A percentile compares a stretch with the other conserved stretches of the same genome.
These are phyloP conservation scores for Heliconius hortense DNA, from an alignment of 2,888 invertebrate species.

Conservation along the genomic window DNA sequence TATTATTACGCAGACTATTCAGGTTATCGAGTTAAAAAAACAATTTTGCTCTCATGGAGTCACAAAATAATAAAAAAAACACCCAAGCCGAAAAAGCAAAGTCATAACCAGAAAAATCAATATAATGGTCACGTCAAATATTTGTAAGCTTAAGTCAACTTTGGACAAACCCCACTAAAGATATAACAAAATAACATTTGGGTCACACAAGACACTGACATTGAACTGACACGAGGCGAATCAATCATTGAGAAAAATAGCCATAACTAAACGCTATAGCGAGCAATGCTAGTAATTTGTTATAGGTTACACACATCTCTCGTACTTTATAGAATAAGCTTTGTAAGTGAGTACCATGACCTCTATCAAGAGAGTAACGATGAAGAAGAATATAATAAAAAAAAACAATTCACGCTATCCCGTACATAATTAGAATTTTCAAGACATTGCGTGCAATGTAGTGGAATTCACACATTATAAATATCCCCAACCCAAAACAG, in stretches of 20 bases:
- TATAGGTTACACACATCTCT: conserved; percentile 1
- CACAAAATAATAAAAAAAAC: background rate
- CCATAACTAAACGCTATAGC: background rate
- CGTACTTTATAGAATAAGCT: background rate
- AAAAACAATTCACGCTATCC: too few species aligned
- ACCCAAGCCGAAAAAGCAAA: background rate
- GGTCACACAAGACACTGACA: conserved; percentile 57
- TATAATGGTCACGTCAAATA: background rate
- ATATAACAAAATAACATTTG: conserved; percentile 50
- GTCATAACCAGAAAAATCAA: conserved; percentile 7
- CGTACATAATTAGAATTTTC: too few species aligned
- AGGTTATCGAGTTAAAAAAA: too few species aligned
- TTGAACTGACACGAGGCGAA: conserved; percentile 51
- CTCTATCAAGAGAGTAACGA: too few species aligned
- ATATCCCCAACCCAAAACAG: too few species aligned
- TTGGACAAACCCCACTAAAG: background rate
- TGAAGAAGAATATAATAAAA: too few species aligned
- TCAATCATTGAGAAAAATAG: conserved; percentile 32
- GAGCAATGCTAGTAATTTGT: background rate
- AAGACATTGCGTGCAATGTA: too few species aligned
- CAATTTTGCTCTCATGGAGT: too few species aligned
- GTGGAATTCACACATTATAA: too few species aligned
- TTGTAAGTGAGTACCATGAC: background rate
- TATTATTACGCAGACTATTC: too few species aligned
- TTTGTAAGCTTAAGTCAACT: conserved; percentile 5